Conservation (phyloP, 2,888 invertebrate species). For the Embidobia sp. region DNA sequence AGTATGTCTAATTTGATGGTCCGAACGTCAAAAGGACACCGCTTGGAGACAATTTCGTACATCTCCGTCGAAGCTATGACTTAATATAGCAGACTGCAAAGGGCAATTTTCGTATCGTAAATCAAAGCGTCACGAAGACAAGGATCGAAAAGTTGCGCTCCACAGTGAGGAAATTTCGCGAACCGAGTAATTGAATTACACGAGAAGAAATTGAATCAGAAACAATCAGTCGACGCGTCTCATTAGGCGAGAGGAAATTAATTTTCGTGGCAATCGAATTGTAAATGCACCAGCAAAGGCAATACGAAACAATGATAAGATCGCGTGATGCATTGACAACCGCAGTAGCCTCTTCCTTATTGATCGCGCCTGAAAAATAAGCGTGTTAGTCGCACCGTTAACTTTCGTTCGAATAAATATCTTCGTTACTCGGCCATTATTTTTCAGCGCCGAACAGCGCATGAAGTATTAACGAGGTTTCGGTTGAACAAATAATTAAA, state of each 20-base stretch:
- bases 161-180: no score
- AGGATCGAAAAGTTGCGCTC: no score
- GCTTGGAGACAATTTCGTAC: constrained; percentile 46
- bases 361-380: constrained; percentile 20
- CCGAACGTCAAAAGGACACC: constrained; percentile 55
- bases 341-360: constrained; percentile 38
- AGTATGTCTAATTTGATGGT: constrained; percentile 57
- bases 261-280: constrained; percentile 4
- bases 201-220: no score
- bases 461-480: constrained; percentile 6
- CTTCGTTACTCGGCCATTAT: neutral
- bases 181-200: no score
- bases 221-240: neutral
- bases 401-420: constrained; percentile 25
- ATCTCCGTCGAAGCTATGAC: constrained; percentile 20
- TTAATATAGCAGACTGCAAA: constrained; percentile 34
- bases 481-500: constrained; percentile 25
- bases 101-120: no score
- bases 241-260: constrained; percentile 11
- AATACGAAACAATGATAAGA: constrained; percentile 36
- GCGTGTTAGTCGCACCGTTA: constrained; percentile 27
- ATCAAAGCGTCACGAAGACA: no score
- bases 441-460: neutral
- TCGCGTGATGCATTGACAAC: constrained; percentile 39
- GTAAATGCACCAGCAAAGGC: constrained; percentile 4